Conservation (phyloP, 2,113 vertebrate species). For the Oreocharis arfaki region DNA sequence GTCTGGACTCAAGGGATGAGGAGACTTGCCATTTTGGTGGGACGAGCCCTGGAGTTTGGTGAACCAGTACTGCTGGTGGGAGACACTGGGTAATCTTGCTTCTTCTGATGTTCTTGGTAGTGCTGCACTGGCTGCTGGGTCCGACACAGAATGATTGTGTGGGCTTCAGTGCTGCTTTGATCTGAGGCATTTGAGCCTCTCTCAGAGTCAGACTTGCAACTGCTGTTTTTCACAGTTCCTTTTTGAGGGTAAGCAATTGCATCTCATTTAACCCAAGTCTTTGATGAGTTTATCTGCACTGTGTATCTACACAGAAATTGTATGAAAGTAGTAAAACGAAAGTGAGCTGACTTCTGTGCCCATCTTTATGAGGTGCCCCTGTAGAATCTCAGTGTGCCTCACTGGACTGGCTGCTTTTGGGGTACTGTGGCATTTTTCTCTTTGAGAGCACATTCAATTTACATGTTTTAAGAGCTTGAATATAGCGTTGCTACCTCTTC, state of each 20-base stretch:
- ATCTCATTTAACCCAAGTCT: background rate
- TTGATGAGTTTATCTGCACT: background rate
- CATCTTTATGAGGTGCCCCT: background rate
- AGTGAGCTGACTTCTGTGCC: background rate
- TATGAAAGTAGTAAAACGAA: background rate
- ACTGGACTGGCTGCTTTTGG: background rate
- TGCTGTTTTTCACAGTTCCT: background rate
- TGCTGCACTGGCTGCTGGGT: background rate
- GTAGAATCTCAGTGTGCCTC: background rate
- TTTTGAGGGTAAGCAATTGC: background rate
- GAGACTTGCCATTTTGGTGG: slow-evolving; percentile 84
- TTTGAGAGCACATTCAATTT: background rate
- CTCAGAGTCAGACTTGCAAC: background rate
- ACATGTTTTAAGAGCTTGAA: background rate
- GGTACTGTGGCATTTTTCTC: background rate
- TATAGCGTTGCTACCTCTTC: background rate
- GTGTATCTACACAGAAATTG: background rate
- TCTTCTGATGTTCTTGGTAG: background rate
- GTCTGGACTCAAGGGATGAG: slow-evolving; percentile 91
- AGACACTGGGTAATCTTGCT: slow-evolving; percentile 86
- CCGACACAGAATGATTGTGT: background rate
- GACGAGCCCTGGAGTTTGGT: slow-evolving; percentile 87
- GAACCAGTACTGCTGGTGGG: slow-evolving; percentile 94
- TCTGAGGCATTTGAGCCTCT: background rate
- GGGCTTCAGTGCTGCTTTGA: background rate